phyloP scores from a whole-genome alignment of 1,140 invertebrate genomes.

The Antheraea pernyi region DNA sequence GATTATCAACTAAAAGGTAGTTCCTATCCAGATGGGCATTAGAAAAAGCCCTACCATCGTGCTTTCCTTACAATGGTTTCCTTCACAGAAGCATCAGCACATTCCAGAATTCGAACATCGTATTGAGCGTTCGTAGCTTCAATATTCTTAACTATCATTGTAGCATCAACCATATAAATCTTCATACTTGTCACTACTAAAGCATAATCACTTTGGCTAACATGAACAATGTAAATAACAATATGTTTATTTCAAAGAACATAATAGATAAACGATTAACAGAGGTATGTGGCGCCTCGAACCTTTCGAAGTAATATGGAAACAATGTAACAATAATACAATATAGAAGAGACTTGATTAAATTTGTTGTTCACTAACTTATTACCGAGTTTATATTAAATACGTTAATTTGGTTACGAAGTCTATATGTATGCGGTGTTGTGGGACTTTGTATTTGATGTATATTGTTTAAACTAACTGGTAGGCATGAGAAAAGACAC shows the following conservation, averaged over 20 bases:
- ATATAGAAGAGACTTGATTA: background rate
- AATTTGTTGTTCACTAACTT: slow-evolving; percentile 1
- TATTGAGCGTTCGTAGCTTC: too few species aligned
- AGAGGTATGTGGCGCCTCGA: background rate
- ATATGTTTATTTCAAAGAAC: background rate
- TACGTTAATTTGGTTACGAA: background rate
- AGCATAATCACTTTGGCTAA: background rate
- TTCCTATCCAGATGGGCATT: too few species aligned
- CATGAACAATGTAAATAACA: background rate
- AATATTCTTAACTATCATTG: too few species aligned
- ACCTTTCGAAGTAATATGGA: background rate
- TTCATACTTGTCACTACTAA: too few species aligned
- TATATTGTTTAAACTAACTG: background rate
- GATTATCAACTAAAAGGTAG: too few species aligned
- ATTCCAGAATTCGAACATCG: too few species aligned
- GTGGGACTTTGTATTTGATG: background rate
- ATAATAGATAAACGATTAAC: background rate
- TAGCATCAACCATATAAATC: too few species aligned
- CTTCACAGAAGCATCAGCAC: too few species aligned
- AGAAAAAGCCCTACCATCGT: too few species aligned
- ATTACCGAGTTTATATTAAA: background rate
- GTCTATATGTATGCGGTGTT: background rate
- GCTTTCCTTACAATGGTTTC: too few species aligned
- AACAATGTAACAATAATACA: slow-evolving; percentile 1
- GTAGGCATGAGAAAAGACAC: too few species aligned